Evolutionary conservation across 2,888 invertebrate genomes (phyloP).

Genomic region (Cryptocephalus primarius): DNA sequence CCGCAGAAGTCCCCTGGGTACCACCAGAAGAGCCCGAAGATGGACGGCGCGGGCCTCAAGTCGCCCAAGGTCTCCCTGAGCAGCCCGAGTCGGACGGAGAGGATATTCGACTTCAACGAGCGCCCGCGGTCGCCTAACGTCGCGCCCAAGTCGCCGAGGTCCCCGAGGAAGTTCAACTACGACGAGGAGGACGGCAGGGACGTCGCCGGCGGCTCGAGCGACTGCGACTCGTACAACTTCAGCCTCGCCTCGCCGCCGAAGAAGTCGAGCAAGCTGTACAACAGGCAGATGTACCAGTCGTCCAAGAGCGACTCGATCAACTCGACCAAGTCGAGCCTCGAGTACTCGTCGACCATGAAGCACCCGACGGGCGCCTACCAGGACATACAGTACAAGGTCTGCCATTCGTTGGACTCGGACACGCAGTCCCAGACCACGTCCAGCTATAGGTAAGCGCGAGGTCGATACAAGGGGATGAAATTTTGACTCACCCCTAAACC

Average conservation of each 20-base stretch:
- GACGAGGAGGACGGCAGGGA: constrained; percentile 17
- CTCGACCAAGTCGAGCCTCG: constrained; percentile 30
- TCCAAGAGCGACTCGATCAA: constrained; percentile 31
- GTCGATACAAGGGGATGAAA: background rate
- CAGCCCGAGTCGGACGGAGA: constrained; percentile 25
- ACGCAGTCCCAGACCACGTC: constrained; percentile 20
- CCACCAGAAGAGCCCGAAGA: constrained; percentile 16
- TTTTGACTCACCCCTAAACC: too few relatives aligned
- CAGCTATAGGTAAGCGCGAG: constrained; percentile 13
- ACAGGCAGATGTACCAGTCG: constrained; percentile 28
- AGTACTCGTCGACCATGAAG: constrained; percentile 32
- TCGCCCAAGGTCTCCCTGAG: constrained; percentile 28
- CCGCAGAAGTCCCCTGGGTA: constrained; percentile 22
- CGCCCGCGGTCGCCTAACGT: constrained; percentile 11
- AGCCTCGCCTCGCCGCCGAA: constrained; percentile 30
- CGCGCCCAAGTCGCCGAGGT: constrained; percentile 28
- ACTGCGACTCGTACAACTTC: constrained; percentile 28
- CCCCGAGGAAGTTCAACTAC: constrained; percentile 22
- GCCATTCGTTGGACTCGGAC: constrained; percentile 32
- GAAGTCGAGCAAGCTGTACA: constrained; percentile 20
- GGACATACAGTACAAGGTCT: constrained; percentile 35
- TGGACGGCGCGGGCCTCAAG: constrained; percentile 11
- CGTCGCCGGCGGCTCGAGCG: constrained; percentile 18
- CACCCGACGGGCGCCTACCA: constrained; percentile 32
- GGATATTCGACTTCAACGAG: constrained; percentile 18